Evolutionary conservation across 2,113 vertebrate genomes (phyloP).

Genomic region (Ramphastos sulfuratus): DNA sequence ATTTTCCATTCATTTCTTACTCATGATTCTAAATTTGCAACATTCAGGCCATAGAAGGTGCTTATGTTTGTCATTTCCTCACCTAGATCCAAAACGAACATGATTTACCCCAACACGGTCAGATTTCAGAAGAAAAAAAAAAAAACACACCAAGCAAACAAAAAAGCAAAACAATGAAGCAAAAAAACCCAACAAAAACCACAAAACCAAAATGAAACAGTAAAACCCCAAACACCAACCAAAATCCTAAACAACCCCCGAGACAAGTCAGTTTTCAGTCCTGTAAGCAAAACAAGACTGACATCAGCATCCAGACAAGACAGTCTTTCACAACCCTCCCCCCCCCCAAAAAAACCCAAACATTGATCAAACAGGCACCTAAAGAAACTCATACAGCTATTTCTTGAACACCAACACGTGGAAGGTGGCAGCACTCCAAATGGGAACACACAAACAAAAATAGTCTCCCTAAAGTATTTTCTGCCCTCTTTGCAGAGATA

Average conservation of each 20-base stretch:
- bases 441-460: not conserved
- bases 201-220: too few species aligned
- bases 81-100: fast-evolving
- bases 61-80: not conserved
- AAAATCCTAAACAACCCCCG: too few species aligned
- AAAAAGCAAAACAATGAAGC: too few species aligned
- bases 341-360: not conserved
- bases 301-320: not conserved
- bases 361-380: not conserved
- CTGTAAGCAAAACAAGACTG: not conserved
- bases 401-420: not conserved
- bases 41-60: not conserved
- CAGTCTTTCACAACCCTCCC: not conserved
- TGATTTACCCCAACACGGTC: fast-evolving
- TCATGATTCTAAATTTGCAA: not conserved
- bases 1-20: not conserved
- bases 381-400: not conserved
- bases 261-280: too few species aligned
- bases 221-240: too few species aligned
- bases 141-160: too few species aligned
- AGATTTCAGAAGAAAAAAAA: not conserved
- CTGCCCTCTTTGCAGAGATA: not conserved
- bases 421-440: not conserved
- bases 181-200: too few species aligned
- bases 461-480: not conserved